These are phyloP conservation scores for Cantharis lateralis DNA, from an alignment of 2,888 invertebrate genomes.

Conservation along the genomic window DNA sequence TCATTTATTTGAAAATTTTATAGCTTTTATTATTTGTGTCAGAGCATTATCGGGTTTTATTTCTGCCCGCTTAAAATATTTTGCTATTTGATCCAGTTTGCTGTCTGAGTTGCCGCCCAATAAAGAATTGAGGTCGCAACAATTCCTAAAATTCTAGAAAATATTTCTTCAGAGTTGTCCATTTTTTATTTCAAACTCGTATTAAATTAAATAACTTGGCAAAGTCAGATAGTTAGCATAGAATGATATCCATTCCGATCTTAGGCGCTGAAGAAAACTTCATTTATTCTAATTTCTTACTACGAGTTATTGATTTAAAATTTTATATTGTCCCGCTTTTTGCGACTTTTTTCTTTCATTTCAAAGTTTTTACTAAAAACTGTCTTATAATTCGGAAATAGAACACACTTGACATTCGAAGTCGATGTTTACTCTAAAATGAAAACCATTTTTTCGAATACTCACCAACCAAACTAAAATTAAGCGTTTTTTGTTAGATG, in stretches of 20 bases:
- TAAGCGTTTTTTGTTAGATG: neutral
- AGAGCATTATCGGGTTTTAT: conserved; percentile 20
- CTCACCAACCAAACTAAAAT: neutral
- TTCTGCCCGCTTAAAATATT: conserved; percentile 16
- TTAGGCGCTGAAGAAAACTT: neutral
- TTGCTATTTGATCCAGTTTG: conserved; percentile 17
- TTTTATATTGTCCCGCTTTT: neutral
- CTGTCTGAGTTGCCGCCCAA: conserved; percentile 10
- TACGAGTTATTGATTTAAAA: neutral
- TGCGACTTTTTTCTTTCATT: neutral
- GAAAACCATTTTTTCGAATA: neutral
- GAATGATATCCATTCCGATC: neutral
- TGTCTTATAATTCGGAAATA: neutral
- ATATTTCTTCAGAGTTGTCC: neutral
- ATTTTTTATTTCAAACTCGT: conserved; percentile 3
- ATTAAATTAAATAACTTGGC: conserved; percentile 3
- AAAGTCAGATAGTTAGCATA: neutral
- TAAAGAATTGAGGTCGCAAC: conserved; percentile 7
- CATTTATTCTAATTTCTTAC: neutral
- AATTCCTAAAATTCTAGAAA: conserved; percentile 6
- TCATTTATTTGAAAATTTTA: conserved; percentile 6
- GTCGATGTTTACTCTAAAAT: neutral
- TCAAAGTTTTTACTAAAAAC: neutral
- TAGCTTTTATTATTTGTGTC: conserved; percentile 13
- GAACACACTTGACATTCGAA: neutral